Evolutionary conservation across 1,140 invertebrate genomes (phyloP), one percentile per base, ranked within the genome.

Genomic region (Drosophila pallidifrons): DNA sequence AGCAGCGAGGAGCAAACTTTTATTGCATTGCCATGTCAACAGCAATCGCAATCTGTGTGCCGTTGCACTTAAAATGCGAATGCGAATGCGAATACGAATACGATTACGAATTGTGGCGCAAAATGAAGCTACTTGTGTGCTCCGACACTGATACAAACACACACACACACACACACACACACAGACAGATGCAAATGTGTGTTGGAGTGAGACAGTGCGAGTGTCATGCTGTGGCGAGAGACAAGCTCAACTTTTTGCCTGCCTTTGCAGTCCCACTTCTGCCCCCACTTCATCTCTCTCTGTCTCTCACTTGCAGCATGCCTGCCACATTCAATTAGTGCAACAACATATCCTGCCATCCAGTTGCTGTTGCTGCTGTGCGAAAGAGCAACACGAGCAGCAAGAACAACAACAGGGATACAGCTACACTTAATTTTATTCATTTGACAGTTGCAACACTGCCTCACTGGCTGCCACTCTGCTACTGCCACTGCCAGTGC

Each of bases 321-420:
- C 85, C 80, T 89, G 85, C 85, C 85, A 89, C 85, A 89, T 89
- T 89, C 85, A 89, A 89, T 89, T 89, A 89, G 85, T 89, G 85
- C 85, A 89, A 89, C 85, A 89, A 89, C 85, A 89, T 89, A 89
- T 89, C 85, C 85, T 89, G 85, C 78, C 85, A 85, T 57, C 55
- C 73, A 77, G 81, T 54, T 58, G 55, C 71, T 32, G 30, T 52
- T 57, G 54, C 63, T 38, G 13, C 35, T 20, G 43, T 55, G 51
- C 43, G 65, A 74, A 54, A 54, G 63, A 72, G 59, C 49, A 52
- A 52, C 69, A 68, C 54, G 60, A 58, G 58, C 75, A 65, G 13
- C 74, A 52, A 58, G 28, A 55, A 52, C 73, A 66, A 41, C 58
- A 59, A 70, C 63, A 65, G 32, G 66, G 47, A 73, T 59, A 68